Conservation (phyloP, 2,888 invertebrate species). For the Dysmachus trigonus region DNA sequence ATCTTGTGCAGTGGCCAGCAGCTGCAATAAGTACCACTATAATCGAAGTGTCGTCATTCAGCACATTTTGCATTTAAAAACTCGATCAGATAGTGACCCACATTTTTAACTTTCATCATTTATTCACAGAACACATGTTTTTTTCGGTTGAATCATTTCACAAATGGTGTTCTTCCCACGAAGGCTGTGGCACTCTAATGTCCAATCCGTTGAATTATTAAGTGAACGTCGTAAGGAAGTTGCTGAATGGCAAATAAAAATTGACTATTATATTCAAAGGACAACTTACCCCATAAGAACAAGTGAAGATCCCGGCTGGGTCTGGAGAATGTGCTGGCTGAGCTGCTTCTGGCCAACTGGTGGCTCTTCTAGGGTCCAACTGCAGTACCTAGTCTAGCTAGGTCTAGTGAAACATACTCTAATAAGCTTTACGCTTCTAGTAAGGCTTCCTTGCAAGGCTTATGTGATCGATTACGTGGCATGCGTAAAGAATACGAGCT, state of each 20-base stretch:
- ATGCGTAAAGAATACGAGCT: constrained; percentile 43
- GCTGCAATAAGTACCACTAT: constrained; percentile 79
- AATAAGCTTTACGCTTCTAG: constrained; percentile 46
- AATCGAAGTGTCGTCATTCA: too few species aligned
- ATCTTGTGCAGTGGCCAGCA: constrained; percentile 99
- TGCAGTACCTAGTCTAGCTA: background rate
- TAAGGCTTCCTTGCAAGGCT: constrained; percentile 48
- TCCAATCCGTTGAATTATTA: background rate
- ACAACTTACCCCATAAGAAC: background rate
- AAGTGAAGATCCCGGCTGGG: background rate
- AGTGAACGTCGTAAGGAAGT: background rate
- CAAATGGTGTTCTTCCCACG: background rate
- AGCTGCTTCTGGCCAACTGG: background rate
- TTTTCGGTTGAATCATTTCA: background rate
- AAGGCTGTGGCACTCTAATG: background rate
- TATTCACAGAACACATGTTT: background rate
- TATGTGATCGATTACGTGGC: constrained; percentile 50
- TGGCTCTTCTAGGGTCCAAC: background rate
- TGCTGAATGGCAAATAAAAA: background rate
- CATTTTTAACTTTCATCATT: background rate
- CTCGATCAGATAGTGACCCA: background rate
- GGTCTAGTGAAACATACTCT: constrained; percentile 41
- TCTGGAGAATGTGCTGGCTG: background rate
- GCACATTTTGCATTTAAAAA: too few species aligned
- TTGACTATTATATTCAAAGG: background rate